Base-by-base conservation (phyloP, 2,888 invertebrate genomes). In the Maniola hyperantus region DNA sequence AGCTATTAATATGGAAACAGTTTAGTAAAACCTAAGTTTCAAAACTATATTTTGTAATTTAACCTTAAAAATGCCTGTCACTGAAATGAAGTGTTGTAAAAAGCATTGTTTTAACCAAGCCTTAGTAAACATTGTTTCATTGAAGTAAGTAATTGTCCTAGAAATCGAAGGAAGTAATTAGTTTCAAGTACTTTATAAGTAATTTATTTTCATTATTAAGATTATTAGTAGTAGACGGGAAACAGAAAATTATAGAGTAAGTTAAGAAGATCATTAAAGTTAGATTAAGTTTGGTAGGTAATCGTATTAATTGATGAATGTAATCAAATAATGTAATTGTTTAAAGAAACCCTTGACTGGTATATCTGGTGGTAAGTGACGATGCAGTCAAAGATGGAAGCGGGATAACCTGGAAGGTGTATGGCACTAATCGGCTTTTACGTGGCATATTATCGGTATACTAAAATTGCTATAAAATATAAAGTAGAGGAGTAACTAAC, bases 141-240 rank as follows among this genome's bases (percentile, higher is more conserved):
- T 48, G 18, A 59, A 57, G 18, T 57, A 59, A 57, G 18, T 57
- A 57, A 57, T 57, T 57, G 57, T 57, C 42, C 11, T 57, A 57
- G 57, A 57, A 57, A 57, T 57, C 57, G 20, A 42, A 42, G 57
- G 57, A 57, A 57, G 42, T 20, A 42, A 42, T 57, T 57, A 20
- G 7, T 57, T 13, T 57, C 13, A 57, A 57, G 57, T 57, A 39
- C 13, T 13, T 15, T 20, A 20, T 42, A 39, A 15, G 34, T 57
- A 39, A 57, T 42, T 57, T 57, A 18, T 57, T 42, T 39, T 13
- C 18, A 57, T 11, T 57, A 33, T 33, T 46, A 59, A n/a, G 20
- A 5, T 7, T n/a, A 46, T 46, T 10, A 39, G 39, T 39, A 50
- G 13, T 26, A 51, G 11, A 50, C 18, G 15, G 26, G 26, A 51